Conservation (phyloP, 2,797 vertebrate genomes). For the Neoniphon sammara region DNA sequence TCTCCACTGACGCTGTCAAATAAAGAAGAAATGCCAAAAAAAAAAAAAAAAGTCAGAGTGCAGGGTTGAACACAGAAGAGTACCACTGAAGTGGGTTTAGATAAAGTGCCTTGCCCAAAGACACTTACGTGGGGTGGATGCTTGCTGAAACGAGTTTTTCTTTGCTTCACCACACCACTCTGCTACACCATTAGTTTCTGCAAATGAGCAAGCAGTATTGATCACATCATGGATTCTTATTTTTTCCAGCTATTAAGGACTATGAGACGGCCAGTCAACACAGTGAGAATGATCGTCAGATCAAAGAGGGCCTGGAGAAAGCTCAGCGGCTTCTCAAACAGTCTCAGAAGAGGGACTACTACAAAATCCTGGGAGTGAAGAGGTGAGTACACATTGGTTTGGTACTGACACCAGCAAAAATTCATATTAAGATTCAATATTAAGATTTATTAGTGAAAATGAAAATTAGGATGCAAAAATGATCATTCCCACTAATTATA, state of each 20-base stretch:
- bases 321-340: constrained; percentile 95
- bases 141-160: not conserved
- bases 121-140: not conserved
- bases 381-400: constrained; percentile 80
- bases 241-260: constrained; percentile 89
- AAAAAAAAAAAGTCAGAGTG: no score
- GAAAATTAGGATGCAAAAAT: no score
- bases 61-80: no score
- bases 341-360: constrained; percentile 96
- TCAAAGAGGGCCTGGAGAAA: constrained; percentile 94
- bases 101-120: constrained; percentile 2
- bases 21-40: no score
- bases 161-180: not conserved
- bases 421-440: no score
- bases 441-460: no score
- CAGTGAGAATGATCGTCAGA: constrained; percentile 92
- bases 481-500: no score
- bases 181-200: constrained; percentile 6
- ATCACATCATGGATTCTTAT: constrained; percentile 19
- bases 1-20: no score
- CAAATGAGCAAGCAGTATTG: not conserved
- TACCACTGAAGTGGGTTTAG: no score
- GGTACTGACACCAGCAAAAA: no score
- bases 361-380: constrained; percentile 98
- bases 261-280: constrained; percentile 91